A percentile compares a stretch with the other conserved stretches of the same genome.
Evolutionary conservation across 1,140 invertebrate species (phyloP).

Genomic region (Lordiphosa clarofinis): DNA sequence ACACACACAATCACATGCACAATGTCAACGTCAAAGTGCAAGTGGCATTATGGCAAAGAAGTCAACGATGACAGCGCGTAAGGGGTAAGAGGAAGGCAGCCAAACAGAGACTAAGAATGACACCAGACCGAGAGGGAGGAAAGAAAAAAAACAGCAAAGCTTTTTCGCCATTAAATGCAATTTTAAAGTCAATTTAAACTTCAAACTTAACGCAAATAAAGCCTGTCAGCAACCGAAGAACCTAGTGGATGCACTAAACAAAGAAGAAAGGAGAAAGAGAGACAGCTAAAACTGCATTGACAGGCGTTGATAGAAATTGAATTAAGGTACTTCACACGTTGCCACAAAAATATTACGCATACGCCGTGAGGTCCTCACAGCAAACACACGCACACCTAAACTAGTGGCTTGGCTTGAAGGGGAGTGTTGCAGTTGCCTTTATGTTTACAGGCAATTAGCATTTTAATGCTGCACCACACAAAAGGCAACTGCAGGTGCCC

Average conservation of each 20-base stretch:
- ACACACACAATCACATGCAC: constrained; percentile 22
- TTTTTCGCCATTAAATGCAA: constrained; percentile 67
- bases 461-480: constrained; percentile 68
- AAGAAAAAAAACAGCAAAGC: constrained; percentile 16
- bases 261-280: constrained; percentile 4
- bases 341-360: constrained; percentile 57
- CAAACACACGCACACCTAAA: constrained; percentile 12
- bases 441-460: constrained; percentile 73
- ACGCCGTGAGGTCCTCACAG: constrained; percentile 35
- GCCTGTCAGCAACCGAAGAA: constrained; percentile 51
- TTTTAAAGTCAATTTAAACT: constrained; percentile 72
- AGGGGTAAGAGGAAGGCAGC: constrained; percentile 11
- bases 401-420: constrained; percentile 14
- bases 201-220: constrained; percentile 65
- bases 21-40: constrained; percentile 73
- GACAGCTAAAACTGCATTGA: constrained; percentile 50
- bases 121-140: constrained; percentile 7
- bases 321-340: constrained; percentile 54
- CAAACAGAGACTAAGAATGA: constrained; percentile 44
- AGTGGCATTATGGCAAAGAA: constrained; percentile 69
- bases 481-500: constrained; percentile 64
- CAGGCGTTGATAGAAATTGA: constrained; percentile 62
- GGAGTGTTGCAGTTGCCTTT: constrained; percentile 51
- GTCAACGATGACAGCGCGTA: constrained; percentile 40
- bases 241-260: constrained; percentile 25